Evolutionary conservation across 23 tunicate genomes (phyloP), one percentile per base, ranked within the genome.

Genomic region (Halocynthia aurantium): DNA sequence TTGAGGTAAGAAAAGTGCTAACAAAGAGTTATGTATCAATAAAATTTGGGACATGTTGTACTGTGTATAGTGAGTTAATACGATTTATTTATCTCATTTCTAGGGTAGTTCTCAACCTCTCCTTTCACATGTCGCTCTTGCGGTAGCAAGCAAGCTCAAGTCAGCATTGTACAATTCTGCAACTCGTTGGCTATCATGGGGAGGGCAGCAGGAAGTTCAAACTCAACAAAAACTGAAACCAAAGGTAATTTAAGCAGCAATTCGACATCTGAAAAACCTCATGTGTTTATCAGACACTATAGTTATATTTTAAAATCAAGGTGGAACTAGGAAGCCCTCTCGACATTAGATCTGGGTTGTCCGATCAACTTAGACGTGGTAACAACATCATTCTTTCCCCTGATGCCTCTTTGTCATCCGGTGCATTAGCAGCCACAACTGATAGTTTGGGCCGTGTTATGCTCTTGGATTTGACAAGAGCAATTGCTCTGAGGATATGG

Each of bases 361-460:
- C 92, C 5, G 98, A 92, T 68, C 40, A 57, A 12, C 64, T 73
- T 7, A 80, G 98, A 19, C 52, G 61, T 50, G 93, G 77, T 6
- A 61, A 74, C 15, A 62, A 70, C 31, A 83, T 92, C 10, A 50
- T 78, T 10, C 49, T 92, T 12, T 88, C 98, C 53, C 98, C 98
- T 21, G 90, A 87, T 22, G 56, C 82, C 8, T 73, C 75, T 51
- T 78, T 91, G 79, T 52, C 78, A 8, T 52, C 78, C 22, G 53
- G 6, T 20, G 62, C 78, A 53, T 61, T 92, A 31, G 98, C 85
- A 7, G 98, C 98, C 31, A 71, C 78, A 6, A 71, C 88, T 51
- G 98, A 92, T 71, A 86, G 85, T 62, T 80, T 92, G 17, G 98
- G 92, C 49, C 70, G 98, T 10, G 87, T 92, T 60, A 58, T 86